These are phyloP conservation scores for Morinoia aosen DNA, from an alignment of 2,888 invertebrate genomes.

Conservation along the genomic window DNA sequence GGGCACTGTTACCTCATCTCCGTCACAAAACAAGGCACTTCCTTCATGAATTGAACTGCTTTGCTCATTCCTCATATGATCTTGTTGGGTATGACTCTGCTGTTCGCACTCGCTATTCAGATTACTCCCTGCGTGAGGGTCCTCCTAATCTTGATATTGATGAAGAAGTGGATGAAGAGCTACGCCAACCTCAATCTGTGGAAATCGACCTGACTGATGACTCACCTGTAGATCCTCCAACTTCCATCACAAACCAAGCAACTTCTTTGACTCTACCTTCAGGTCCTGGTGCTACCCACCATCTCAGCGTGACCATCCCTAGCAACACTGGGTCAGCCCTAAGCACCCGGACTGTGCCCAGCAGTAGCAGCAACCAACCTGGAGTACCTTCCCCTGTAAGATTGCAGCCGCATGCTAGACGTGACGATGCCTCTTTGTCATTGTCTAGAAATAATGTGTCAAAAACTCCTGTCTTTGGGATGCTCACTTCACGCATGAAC, in stretches of 20 bases:
- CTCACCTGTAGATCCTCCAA: neutral
- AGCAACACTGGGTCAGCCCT: neutral
- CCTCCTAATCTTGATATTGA: slow-evolving; percentile 12
- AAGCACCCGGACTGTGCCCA: neutral
- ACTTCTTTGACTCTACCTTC: neutral
- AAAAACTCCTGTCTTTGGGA: too few species aligned
- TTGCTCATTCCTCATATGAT: slow-evolving; percentile 88
- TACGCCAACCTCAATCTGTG: neutral
- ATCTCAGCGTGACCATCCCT: neutral
- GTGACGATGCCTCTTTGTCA: neutral
- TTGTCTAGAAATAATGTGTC: neutral
- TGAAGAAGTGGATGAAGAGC: neutral
- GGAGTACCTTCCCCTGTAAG: neutral
- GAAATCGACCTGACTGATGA: slow-evolving; percentile 32
- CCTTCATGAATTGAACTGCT: slow-evolving; percentile 88
- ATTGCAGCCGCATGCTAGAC: neutral
- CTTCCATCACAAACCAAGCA: neutral
- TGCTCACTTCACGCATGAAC: neutral
- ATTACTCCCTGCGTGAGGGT: neutral
- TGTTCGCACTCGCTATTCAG: neutral
- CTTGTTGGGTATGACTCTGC: slow-evolving; percentile 78
- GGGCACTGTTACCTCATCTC: slow-evolving; percentile 80
- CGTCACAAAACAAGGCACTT: slow-evolving; percentile 86
- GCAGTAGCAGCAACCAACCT: neutral
- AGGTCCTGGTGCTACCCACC: neutral